Percentiles rank a stretch among this genome's conserved stretches.
These are phyloP conservation scores for Argya squamiceps DNA, from an alignment of 2,797 vertebrate species.

Conservation along the genomic window DNA sequence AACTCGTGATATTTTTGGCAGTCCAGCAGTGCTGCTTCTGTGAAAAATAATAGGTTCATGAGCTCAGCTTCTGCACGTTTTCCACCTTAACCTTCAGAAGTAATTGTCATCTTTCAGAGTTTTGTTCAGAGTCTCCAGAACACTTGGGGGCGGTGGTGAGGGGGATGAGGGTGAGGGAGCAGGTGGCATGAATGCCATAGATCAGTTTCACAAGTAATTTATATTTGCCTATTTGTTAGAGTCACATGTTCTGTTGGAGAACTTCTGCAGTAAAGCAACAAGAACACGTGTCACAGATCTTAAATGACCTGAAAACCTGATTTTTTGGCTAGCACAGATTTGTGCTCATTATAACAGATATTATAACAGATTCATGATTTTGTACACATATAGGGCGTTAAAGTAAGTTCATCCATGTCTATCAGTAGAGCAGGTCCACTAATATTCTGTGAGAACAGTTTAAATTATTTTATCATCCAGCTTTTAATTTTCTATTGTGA, in stretches of 20 bases:
- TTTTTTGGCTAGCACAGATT: not conserved
- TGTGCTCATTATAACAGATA: not conserved
- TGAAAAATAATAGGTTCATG: not conserved
- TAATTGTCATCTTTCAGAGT: not conserved
- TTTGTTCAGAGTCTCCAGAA: not conserved
- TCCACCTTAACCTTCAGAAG: not conserved
- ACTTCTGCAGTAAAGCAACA: not conserved
- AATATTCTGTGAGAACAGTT: not conserved
- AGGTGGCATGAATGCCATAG: not conserved
- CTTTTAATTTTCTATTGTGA: not conserved
- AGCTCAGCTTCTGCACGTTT: not conserved
- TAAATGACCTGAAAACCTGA: not conserved
- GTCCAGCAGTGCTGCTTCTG: not conserved
- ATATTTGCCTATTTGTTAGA: not conserved
- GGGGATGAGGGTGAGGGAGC: not conserved
- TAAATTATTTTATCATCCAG: not conserved
- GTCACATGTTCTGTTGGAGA: not conserved
- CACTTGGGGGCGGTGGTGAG: accelerated
- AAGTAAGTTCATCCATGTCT: not conserved
- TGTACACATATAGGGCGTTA: not conserved
- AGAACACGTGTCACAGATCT: not conserved
- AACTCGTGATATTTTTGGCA: not conserved
- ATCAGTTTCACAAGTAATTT: not conserved
- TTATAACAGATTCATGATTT: not conserved
- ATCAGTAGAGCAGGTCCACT: not conserved